Base-by-base conservation (phyloP, 2,113 vertebrate genomes). In the Vidua chalybeata region DNA sequence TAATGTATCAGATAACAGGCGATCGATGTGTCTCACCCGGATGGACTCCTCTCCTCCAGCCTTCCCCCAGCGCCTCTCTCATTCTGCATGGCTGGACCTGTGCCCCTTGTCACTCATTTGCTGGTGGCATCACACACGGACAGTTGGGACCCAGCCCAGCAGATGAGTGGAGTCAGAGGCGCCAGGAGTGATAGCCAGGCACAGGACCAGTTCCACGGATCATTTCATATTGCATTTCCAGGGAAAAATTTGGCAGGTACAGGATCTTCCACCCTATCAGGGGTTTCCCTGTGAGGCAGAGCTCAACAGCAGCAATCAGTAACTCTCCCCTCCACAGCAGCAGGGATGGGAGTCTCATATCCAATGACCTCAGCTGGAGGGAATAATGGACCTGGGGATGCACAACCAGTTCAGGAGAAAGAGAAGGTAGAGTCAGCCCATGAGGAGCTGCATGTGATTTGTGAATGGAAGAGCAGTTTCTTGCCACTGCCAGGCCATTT, bases 131-230 rank as follows among this genome's bases (percentile, higher is more conserved):
- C 15, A 4, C 5, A 1, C 55, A 67, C 10, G 11, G 55, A 56
- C 4, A 3, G 24, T 4, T 62, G 45, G n/a, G 74, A 63, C n/a
- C 69, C 62, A 33, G 43, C 22, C 33, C 12, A 1, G 31, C 4
- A 7, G 23, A 68, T 31, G 39, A 87, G 62, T 22, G 22, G 58
- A 82, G 49, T 23, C 8, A 5, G 41, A 93, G 67, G 63, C 0
- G 0, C 51, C 82, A 49, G 49, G 2, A 4, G 51, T 41, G n/a
- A 35, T 2, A 26, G 18, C 58, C 84, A 83, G 77, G 69, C 66
- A 83, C 5, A 1, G 22, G 31, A 72, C 11, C 2, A 10, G 26
- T 20, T 55, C 79, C 0, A 0, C 26, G 39, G 48, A 68, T 58
- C 35, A 52, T 72, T 92, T 92, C 16, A 58, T 46, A 74, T 21